Base-by-base conservation (phyloP, 2,113 vertebrate genomes). In the Cyprinodon tularosa region DNA sequence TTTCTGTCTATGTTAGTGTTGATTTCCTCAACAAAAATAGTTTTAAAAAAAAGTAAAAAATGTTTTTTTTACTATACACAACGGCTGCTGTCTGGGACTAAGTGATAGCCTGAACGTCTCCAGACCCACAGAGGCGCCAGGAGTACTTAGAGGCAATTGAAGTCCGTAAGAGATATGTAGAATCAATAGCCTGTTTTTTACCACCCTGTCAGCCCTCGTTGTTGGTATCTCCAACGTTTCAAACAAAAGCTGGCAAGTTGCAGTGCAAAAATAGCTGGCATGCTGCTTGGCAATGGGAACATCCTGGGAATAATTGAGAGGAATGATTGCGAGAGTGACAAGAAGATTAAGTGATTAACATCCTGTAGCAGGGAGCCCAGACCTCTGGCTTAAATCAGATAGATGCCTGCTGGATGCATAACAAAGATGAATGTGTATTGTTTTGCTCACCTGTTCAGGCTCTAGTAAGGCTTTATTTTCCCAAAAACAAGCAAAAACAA, bases 281-380 rank as follows among this genome's bases (percentile, higher is more conserved):
- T 67, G 59, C 76, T 80, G 67, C 62, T 81, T 67, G 57, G 82
- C 79, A 82, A 90, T 77, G 40, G 72, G 72, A 86, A 83, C 79
- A 86, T 83, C 76, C 80, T 76, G 84, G 77, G 86, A 90, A 89
- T 90, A 86, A 90, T 90, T 88, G 84, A 88, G 76, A 82, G 83
- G 84, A 88, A 81, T 88, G 84, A 79, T 76, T 47, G 76, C 84
- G 68, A 74, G 89, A 90, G 84, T 89, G 84, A 91, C 45, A 82
- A 39, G 48, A 79, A 92, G 90, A 92, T 92, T 89, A 90, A 86
- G 84, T 71, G 87, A 91, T 92, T 91, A 92, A 84, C 81, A 79
- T 68, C 66, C 66, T 71, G 17, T 64, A 77, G 68, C 62, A 66
- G 61, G 68, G 77, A 77, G 78, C 80, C 83, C 71, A 37, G 69